These are phyloP conservation scores for Aphaenogaster rudis DNA, from an alignment of 1,140 invertebrate species.

Conservation along the genomic window DNA sequence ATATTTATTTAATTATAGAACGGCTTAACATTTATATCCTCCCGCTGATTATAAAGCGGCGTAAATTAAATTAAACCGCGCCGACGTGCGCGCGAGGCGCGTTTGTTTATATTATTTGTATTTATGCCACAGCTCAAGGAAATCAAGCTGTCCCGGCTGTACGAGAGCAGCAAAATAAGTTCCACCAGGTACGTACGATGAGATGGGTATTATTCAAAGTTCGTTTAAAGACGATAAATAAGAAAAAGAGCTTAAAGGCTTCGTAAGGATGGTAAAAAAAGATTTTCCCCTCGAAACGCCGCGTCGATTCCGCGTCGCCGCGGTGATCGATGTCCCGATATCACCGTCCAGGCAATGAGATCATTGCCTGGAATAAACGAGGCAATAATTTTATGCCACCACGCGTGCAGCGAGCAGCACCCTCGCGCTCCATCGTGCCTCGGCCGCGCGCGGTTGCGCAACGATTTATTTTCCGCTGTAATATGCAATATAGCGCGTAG, in stretches of 20 bases:
- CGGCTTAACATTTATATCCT: conserved; percentile 14
- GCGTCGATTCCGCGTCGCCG: conserved; percentile 43
- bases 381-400: conserved; percentile 85
- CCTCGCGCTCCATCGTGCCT: conserved; percentile 81
- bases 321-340: conserved; percentile 71
- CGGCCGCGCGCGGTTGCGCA: conserved; percentile 80
- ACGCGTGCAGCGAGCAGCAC: conserved; percentile 74
- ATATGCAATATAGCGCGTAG: conserved; percentile 77
- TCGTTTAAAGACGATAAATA: not conserved
- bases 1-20: conserved; percentile 50
- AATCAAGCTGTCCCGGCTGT: conserved; percentile 25
- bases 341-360: conserved; percentile 81
- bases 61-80: conserved; percentile 41
- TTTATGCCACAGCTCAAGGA: conserved; percentile 22
- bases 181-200: not conserved
- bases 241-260: not conserved
- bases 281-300: conserved; percentile 31
- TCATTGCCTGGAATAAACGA: conserved; percentile 86
- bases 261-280: not conserved
- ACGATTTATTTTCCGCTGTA: conserved; percentile 85
- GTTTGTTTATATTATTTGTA: conserved; percentile 55
- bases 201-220: not conserved
- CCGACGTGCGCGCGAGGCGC: not conserved
- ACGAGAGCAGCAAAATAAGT: conserved; percentile 7
- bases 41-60: not conserved